Evolutionary conservation across 2,113 vertebrate genomes (phyloP).

Genomic region (Atherinomorus stipes): DNA sequence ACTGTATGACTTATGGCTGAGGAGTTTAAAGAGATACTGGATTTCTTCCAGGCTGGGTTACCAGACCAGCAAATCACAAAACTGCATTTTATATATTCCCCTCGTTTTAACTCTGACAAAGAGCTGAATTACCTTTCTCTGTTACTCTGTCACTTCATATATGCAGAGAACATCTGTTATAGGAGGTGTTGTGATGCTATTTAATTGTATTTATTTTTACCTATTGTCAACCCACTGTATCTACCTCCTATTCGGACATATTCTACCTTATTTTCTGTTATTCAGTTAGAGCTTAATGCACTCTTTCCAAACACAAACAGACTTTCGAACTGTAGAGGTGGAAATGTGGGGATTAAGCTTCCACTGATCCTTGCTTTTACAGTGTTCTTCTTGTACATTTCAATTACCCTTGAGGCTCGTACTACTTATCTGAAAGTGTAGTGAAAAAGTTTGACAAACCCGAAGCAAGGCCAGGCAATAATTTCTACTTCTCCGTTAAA

Average conservation of each 20-base stretch:
- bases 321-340: not conserved
- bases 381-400: constrained; percentile 20
- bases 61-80: constrained; percentile 66
- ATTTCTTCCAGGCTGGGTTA: constrained; percentile 65
- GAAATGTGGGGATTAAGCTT: constrained; percentile 2
- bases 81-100: constrained; percentile 48
- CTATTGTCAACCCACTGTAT: no score
- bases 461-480: constrained; percentile 43
- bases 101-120: constrained; percentile 55
- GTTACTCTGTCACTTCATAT: constrained; percentile 46
- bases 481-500: constrained; percentile 43
- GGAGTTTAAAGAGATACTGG: constrained; percentile 57
- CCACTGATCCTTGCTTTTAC: constrained; percentile 12
- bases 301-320: constrained; percentile 15
- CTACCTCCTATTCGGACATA: no score
- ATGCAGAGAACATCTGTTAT: constrained; percentile 46
- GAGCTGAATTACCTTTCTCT: constrained; percentile 50
- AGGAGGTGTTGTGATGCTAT: constrained; percentile 28
- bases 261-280: not conserved
- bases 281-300: constrained; percentile 17
- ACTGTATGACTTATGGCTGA: constrained; percentile 65
- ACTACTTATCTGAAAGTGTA: constrained; percentile 17
- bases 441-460: constrained; percentile 24
- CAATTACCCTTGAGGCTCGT: constrained; percentile 1
- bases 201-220: constrained; percentile 17